Percentiles rank a stretch among this genome's conserved stretches.
Conservation (phyloP, 2,797 vertebrate genomes). For the Fratercula arctica region DNA sequence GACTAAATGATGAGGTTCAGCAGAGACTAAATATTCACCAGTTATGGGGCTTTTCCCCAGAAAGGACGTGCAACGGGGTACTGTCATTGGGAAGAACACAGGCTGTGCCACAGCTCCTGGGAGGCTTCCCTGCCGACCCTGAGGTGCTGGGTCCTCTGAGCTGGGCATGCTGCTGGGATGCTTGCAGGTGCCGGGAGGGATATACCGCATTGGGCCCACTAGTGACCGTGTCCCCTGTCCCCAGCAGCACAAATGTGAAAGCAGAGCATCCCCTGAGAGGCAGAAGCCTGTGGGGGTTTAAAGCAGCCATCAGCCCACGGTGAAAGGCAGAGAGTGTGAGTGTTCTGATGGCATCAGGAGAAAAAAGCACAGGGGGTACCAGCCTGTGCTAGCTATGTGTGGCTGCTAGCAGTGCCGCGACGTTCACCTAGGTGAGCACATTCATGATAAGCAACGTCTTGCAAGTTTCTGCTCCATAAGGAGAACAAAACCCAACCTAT, state of each 20-base stretch:
- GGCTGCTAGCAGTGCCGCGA: neutral
- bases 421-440: accelerated
- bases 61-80: accelerated
- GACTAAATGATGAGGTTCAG: neutral
- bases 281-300: neutral
- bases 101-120: neutral
- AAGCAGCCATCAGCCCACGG: neutral
- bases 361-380: neutral
- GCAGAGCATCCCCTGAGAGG: neutral
- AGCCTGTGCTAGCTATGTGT: neutral
- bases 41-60: neutral
- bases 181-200: neutral
- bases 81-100: accelerated
- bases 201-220: accelerated
- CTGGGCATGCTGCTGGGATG: accelerated
- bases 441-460: neutral
- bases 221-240: accelerated
- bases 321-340: neutral
- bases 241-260: neutral
- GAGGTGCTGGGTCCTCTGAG: neutral
- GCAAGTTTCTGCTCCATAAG: neutral
- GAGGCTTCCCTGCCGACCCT: neutral
- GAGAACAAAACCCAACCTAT: neutral
- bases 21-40: neutral
- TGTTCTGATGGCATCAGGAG: neutral